Evolutionary conservation across 2,888 invertebrate species (phyloP).

Genomic region (Pandemis corylana): DNA sequence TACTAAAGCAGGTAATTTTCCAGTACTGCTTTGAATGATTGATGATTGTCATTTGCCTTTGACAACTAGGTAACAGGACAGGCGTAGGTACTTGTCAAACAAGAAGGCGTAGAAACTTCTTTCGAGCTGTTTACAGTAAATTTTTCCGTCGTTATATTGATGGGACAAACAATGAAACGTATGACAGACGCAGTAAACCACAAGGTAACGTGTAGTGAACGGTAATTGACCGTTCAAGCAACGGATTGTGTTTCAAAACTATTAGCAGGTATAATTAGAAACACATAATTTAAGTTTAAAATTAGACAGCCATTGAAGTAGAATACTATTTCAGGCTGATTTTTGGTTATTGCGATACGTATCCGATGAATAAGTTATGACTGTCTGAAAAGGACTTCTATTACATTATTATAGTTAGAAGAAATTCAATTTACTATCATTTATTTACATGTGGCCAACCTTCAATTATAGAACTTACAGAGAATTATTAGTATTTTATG

Average conservation of each 20-base stretch:
- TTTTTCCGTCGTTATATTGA: conserved; percentile 8
- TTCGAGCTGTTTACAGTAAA: conserved; percentile 8
- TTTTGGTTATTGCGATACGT: no score
- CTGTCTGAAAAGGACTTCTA: no score
- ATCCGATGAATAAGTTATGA: no score
- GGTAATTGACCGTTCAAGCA: conserved; percentile 7
- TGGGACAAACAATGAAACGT: background rate
- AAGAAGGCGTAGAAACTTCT: background rate
- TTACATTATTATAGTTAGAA: no score
- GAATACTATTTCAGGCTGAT: background rate
- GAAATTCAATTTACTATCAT: no score
- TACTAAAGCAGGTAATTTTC: background rate
- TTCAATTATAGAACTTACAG: no score
- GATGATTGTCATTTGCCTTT: background rate
- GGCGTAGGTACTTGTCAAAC: background rate
- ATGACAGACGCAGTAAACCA: conserved; percentile 8
- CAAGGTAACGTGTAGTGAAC: conserved; percentile 11
- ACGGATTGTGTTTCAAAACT: background rate
- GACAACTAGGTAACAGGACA: background rate
- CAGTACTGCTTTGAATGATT: background rate
- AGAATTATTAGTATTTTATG: no score
- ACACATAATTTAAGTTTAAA: background rate
- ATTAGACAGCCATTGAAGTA: background rate
- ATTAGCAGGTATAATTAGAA: background rate
- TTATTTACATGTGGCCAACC: no score